Conservation (phyloP, 2,888 invertebrate genomes). For the Meloe dianella region DNA sequence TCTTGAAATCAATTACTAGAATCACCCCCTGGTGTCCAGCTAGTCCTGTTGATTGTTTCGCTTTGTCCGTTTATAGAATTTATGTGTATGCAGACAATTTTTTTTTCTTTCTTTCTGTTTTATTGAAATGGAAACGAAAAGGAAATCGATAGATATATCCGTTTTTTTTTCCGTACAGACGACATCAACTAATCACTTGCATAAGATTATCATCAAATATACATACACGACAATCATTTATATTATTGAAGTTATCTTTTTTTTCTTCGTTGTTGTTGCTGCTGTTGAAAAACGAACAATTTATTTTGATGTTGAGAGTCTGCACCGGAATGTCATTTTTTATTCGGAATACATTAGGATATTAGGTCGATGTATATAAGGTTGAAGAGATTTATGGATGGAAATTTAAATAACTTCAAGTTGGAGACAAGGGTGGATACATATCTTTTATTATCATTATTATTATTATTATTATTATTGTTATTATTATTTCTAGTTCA, state of each 20-base stretch:
- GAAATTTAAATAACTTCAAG: constrained; percentile 36
- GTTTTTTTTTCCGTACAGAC: constrained; percentile 33
- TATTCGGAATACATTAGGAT: constrained; percentile 43
- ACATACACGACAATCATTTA: constrained; percentile 38
- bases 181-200: constrained; percentile 42
- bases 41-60: constrained; percentile 13
- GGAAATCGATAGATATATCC: constrained; percentile 37
- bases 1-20: constrained; percentile 11
- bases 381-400: constrained; percentile 39
- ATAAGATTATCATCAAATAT: constrained; percentile 45
- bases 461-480: neutral
- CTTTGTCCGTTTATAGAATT: constrained; percentile 8
- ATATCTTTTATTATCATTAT: constrained; percentile 18
- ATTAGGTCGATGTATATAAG: constrained; percentile 38
- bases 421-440: neutral
- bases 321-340: constrained; percentile 39
- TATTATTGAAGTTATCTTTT: constrained; percentile 33
- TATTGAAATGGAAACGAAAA: neutral
- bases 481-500: neutral
- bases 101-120: neutral
- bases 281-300: constrained; percentile 38
- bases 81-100: neutral
- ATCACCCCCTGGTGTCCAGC: constrained; percentile 9
- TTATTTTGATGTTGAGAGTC: constrained; percentile 37
- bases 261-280: constrained; percentile 23